Evolutionary conservation across 2,888 invertebrate genomes (phyloP), one percentile per base, ranked within the genome.

Genomic region (Pantelozetes paolii): DNA sequence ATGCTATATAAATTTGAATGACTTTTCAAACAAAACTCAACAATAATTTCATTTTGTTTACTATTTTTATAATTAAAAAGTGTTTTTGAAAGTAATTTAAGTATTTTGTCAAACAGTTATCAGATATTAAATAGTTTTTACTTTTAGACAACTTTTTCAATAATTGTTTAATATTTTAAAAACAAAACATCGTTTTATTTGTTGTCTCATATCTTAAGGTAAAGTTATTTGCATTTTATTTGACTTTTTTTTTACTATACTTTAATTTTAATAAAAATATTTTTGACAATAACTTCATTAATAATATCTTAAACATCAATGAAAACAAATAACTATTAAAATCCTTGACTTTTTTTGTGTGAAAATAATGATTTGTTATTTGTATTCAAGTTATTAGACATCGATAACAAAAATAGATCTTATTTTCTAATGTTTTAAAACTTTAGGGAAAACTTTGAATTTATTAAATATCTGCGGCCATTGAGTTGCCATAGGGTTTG

Each of bases 1-100:
- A 64, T 64, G 64, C 23, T 40, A 40, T 64, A 15, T 64, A 15
- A 1, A 30, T 57, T 57, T 57, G 57, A 57, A 57, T 57, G 57
- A 54, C 18, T 57, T 57, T 57, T 57, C 28, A 30, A n/a, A 23
- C 3, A 36, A 36, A n/a, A n/a, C n/a, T n/a, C n/a, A n/a, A n/a
- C n/a, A n/a, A n/a, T n/a, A n/a, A n/a, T n/a, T n/a, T n/a, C n/a
- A 48, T 2, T 26, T 57, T 57, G 20, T 28, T 28, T 57, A 57
- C 28, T 30, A 28, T 57, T 57, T 28, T 30, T 57, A 57, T 15
- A 48, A 48, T 48, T n/a, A 20, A n/a, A 20, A 20, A 20, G 20
- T 26, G 2, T 54, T 5, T 54, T 23, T 8, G 23, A 26, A 26
- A 54, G 9, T 23, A 2, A 23, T 54, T 18, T 0, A 26, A 36